Percentiles rank a stretch among this genome's conserved stretches.
Evolutionary conservation across 2,797 vertebrate species (phyloP).

Genomic region (Mormyrops boulengeri): DNA sequence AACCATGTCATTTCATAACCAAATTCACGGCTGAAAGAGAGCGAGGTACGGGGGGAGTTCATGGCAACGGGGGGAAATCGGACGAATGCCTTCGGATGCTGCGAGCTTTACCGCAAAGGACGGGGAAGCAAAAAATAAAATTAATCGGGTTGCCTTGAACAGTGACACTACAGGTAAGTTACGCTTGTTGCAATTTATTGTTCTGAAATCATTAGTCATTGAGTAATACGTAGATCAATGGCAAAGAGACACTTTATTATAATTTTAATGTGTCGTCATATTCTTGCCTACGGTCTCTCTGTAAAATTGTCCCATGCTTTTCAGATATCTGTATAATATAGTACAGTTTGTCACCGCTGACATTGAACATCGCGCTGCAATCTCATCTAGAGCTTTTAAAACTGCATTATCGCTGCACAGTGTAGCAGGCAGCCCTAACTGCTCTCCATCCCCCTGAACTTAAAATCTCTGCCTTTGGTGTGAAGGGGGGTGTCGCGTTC

Average conservation of each 20-base stretch:
- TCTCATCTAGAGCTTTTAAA: not conserved
- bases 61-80: not conserved
- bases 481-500: not conserved
- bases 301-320: not conserved
- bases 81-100: not conserved
- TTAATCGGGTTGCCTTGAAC: not conserved
- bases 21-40: not conserved
- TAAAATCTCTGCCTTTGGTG: not conserved
- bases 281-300: not conserved
- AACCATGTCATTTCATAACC: not conserved
- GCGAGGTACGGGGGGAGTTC: not conserved
- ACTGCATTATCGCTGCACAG: not conserved
- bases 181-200: not conserved
- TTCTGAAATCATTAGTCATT: not conserved
- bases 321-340: not conserved
- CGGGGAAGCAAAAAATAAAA: not conserved
- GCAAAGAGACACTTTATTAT: not conserved
- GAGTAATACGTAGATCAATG: not conserved
- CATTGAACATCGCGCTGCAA: not conserved
- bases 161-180: slow-evolving; percentile 2
- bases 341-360: not conserved
- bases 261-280: not conserved
- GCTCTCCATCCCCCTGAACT: not conserved
- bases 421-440: not conserved
- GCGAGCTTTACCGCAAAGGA: not conserved